phyloP scores from a whole-genome alignment of 2,797 vertebrate species.

The Chloroceryle amazona region DNA sequence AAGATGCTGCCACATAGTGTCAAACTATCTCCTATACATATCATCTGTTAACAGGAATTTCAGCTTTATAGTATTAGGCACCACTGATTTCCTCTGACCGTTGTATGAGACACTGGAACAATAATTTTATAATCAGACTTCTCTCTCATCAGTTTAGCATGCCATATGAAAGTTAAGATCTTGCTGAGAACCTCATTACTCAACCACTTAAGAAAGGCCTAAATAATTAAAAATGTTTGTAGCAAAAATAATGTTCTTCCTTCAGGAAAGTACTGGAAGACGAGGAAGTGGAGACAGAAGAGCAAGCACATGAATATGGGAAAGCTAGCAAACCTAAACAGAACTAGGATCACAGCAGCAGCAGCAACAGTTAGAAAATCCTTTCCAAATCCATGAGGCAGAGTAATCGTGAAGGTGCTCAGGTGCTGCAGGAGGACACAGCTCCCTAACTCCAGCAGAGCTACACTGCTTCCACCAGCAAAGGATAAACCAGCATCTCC shows the following conservation, averaged over 20 bases:
- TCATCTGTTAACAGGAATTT: not conserved
- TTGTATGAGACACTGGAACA: not conserved
- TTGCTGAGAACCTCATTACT: not conserved
- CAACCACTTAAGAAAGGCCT: not conserved
- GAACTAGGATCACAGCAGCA: not conserved
- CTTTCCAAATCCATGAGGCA: not conserved
- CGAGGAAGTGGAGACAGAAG: not conserved
- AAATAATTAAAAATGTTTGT: not conserved
- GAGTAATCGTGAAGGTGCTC: not conserved
- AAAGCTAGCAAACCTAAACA: not conserved
- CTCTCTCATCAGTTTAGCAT: not conserved
- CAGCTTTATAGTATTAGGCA: not conserved
- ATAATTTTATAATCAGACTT: not conserved
- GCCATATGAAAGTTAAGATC: not conserved
- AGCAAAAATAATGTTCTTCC: not conserved
- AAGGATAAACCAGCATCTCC: not conserved
- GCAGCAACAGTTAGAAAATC: not conserved
- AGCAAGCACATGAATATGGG: not conserved
- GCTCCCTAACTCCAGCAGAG: not conserved
- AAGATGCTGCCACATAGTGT: not conserved
- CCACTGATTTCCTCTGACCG: not conserved
- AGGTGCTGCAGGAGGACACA: not conserved
- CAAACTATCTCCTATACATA: not conserved
- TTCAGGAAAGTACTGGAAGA: not conserved
- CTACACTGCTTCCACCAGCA: not conserved